Percentiles rank a stretch among this genome's conserved stretches.
These are phyloP conservation scores for Matsumurasca onukii DNA, from an alignment of 1,140 invertebrate genomes.

Conservation along the genomic window DNA sequence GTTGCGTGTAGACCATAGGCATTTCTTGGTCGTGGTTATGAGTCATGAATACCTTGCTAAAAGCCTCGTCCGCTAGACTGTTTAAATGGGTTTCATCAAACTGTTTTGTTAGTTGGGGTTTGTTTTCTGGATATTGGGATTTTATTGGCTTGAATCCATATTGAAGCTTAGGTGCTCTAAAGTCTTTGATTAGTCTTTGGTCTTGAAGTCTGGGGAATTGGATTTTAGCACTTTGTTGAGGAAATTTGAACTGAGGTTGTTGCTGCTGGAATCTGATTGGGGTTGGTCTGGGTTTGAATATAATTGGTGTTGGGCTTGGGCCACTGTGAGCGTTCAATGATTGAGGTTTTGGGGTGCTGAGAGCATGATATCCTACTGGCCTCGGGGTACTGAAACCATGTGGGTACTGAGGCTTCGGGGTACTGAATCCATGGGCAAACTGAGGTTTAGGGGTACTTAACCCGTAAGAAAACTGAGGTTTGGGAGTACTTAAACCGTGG, in stretches of 20 bases:
- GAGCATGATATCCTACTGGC: no score
- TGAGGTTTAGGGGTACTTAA: no score
- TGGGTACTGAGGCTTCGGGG: no score
- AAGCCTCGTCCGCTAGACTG: not conserved
- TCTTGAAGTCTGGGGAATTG: no score
- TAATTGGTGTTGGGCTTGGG: not conserved
- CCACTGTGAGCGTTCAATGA: not conserved
- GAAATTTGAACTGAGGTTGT: not conserved
- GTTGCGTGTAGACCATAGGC: not conserved
- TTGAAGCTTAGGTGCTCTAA: not conserved
- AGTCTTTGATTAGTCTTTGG: not conserved
- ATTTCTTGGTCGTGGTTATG: not conserved
- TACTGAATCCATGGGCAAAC: no score
- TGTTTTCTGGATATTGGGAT: not conserved
- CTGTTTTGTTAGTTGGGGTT: not conserved
- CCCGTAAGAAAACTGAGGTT: no score
- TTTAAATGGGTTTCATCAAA: conserved; percentile 6
- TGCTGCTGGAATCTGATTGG: not conserved
- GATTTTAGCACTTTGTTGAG: no score
- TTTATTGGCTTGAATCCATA: not conserved
- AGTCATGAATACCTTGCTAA: conserved; percentile 13
- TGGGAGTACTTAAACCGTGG: no score
- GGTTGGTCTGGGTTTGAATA: not conserved
- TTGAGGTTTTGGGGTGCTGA: no score
- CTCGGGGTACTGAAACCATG: no score